phyloP scores from a whole-genome alignment of 2,113 vertebrate genomes.

The Xiphophorus hellerii region DNA sequence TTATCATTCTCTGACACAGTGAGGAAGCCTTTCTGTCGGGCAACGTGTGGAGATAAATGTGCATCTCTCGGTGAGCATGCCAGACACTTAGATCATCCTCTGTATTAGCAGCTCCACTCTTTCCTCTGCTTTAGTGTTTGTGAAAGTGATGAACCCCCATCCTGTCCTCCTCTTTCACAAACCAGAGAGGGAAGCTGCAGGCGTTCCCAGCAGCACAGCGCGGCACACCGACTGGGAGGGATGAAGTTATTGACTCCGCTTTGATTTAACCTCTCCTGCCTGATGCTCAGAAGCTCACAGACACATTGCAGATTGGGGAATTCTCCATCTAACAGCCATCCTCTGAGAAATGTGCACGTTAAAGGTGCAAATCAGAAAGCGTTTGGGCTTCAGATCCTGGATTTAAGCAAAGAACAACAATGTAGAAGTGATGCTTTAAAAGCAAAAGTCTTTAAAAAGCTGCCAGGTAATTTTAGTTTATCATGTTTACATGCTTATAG shows the following conservation, averaged over 20 bases:
- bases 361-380: slow-evolving; percentile 16
- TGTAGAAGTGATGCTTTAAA: background rate
- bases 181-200: slow-evolving; percentile 59
- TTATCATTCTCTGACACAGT: slow-evolving; percentile 69
- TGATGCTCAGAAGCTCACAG: slow-evolving; percentile 51
- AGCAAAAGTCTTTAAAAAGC: background rate
- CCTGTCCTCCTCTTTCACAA: slow-evolving; percentile 61
- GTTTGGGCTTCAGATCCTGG: background rate
- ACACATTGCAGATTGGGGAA: slow-evolving; percentile 54
- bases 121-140: slow-evolving; percentile 54
- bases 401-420: background rate
- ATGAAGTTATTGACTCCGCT: slow-evolving; percentile 74
- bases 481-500: background rate
- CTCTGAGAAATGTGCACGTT: slow-evolving; percentile 6
- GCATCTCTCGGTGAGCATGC: slow-evolving; percentile 37
- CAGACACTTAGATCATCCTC: slow-evolving; percentile 65
- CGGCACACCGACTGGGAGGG: slow-evolving; percentile 50
- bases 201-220: slow-evolving; percentile 61
- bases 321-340: slow-evolving; percentile 45
- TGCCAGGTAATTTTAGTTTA: background rate
- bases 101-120: slow-evolving; percentile 65
- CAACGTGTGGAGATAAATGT: slow-evolving; percentile 40
- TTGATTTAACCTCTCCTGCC: slow-evolving; percentile 73
- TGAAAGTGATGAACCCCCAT: slow-evolving; percentile 57
- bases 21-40: slow-evolving; percentile 51